These are phyloP conservation scores for Geotrypetes seraphini DNA, from an alignment of 2,797 vertebrate species.

Conservation along the genomic window DNA sequence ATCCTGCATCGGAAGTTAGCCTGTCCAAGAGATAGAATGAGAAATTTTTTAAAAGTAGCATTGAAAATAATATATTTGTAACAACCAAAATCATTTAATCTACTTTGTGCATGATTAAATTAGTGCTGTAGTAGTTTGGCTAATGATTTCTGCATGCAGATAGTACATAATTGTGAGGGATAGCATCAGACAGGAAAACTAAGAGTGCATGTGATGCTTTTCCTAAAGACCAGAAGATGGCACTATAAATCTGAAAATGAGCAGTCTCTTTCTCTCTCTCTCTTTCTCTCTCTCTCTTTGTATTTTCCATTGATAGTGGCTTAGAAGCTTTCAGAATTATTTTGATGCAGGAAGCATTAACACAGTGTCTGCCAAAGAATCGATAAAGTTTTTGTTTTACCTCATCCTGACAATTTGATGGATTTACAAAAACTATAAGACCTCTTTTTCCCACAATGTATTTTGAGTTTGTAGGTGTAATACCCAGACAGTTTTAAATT, in stretches of 20 bases:
- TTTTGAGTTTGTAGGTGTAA: too few relatives aligned
- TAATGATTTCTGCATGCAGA: too few relatives aligned
- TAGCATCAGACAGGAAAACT: too few relatives aligned
- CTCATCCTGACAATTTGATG: too few relatives aligned
- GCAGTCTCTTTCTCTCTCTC: neutral
- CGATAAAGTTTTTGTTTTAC: too few relatives aligned
- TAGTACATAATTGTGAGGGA: too few relatives aligned
- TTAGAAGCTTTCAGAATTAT: slow-evolving; percentile 2
- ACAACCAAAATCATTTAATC: neutral
- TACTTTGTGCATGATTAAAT: neutral
- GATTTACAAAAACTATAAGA: too few relatives aligned
- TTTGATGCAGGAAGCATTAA: slow-evolving; percentile 7
- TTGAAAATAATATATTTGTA: neutral
- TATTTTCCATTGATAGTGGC: neutral
- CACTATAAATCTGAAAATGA: slow-evolving; percentile 35
- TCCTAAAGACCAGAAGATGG: slow-evolving; percentile 50
- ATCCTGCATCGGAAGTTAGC: neutral
- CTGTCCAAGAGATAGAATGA: too few relatives aligned
- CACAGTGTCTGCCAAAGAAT: slow-evolving; percentile 11
- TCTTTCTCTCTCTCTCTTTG: too few relatives aligned
- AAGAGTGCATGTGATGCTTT: too few relatives aligned
- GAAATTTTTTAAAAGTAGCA: slow-evolving; percentile 7
- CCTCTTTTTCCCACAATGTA: too few relatives aligned
- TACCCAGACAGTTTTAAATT: too few relatives aligned
- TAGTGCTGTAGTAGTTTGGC: neutral